Conservation (phyloP, 2,888 invertebrate genomes). For the Taphrorychus bicolor region DNA sequence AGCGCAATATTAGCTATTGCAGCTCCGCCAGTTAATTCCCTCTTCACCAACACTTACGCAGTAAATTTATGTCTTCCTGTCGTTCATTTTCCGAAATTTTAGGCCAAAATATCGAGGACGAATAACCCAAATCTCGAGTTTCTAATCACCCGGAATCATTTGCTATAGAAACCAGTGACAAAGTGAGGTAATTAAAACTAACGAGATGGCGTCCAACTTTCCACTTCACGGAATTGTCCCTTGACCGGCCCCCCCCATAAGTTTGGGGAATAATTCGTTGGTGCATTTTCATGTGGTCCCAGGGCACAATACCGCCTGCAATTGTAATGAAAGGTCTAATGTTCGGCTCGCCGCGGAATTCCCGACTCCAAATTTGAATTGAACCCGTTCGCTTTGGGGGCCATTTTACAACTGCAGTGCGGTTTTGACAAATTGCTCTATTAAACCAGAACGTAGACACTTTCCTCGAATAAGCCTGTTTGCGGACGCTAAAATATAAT, state of each 20-base stretch:
- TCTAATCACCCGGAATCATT: no score
- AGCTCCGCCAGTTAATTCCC: background rate
- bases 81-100: background rate
- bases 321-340: conserved; percentile 5
- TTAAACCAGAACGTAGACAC: background rate
- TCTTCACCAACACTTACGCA: background rate
- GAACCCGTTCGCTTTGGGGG: background rate
- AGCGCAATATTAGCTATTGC: background rate
- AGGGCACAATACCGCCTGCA: background rate
- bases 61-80: background rate
- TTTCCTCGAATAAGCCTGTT: background rate
- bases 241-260: background rate
- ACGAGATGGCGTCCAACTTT: background rate
- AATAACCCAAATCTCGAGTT: background rate
- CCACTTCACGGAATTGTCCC: background rate
- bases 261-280: conserved; percentile 4
- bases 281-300: conserved; percentile 5
- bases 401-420: background rate
- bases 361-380: background rate
- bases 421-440: background rate
- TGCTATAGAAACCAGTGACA: background rate
- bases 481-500: background rate
- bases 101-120: background rate
- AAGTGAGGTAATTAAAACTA: conserved; percentile 6
- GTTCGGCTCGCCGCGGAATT: background rate